Percentiles rank a stretch among this genome's conserved stretches.
These are phyloP conservation scores for Harmothoe impar DNA, from an alignment of 2,888 invertebrate genomes.

Conservation along the genomic window DNA sequence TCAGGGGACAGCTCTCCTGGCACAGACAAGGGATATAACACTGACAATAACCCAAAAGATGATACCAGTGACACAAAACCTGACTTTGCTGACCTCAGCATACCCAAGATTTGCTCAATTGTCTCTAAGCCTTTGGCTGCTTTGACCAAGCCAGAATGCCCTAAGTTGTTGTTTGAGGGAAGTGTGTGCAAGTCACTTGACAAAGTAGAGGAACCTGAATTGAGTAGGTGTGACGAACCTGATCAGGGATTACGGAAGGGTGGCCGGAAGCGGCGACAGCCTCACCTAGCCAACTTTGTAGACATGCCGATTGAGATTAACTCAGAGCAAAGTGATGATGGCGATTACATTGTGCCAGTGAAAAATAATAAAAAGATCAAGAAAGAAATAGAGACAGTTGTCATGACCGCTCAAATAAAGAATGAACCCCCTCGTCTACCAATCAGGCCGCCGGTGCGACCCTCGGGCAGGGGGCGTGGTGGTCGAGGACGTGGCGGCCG, in stretches of 20 bases:
- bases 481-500: not conserved
- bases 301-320: constrained; percentile 54
- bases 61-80: not conserved
- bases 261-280: not conserved
- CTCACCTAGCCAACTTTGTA: constrained; percentile 37
- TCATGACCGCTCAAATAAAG: constrained; percentile 44
- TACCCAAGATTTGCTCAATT: constrained; percentile 59
- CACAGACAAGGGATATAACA: constrained; percentile 1
- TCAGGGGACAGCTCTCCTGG: constrained; percentile 20
- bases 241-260: not conserved
- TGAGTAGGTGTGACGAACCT: constrained; percentile 27
- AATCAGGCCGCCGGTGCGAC: constrained; percentile 26
- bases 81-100: constrained; percentile 51
- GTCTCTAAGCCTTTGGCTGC: constrained; percentile 49
- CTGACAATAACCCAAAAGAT: constrained; percentile 25
- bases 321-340: constrained; percentile 21
- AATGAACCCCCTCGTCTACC: not conserved
- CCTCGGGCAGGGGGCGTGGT: not conserved
- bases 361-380: constrained; percentile 51
- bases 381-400: constrained; percentile 32
- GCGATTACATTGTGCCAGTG: constrained; percentile 51
- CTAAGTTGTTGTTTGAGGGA: constrained; percentile 37
- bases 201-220: constrained; percentile 25
- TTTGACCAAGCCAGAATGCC: constrained; percentile 30
- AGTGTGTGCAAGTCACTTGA: constrained; percentile 48